Base-by-base conservation (phyloP, 1,140 invertebrate species). In the Ceratosolen fusciceps region DNA sequence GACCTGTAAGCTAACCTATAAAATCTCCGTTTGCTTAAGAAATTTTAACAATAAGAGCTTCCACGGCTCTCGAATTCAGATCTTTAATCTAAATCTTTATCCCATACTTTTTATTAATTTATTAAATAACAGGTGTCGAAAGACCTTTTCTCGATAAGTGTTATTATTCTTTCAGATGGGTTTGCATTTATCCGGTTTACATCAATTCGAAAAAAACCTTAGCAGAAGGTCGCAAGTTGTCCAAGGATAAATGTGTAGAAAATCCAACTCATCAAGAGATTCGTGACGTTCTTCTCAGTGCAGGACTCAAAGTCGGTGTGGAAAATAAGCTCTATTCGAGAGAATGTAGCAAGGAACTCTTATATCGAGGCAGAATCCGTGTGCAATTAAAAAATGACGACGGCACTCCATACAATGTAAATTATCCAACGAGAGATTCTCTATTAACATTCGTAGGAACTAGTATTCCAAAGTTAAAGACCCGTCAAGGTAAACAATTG, bases 111-210 rank as follows among this genome's bases (percentile, higher is more conserved):
- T 7, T 43, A 43, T 7, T 43, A 7, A 43, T 12, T 12, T 43
- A 43, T 43, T 43, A 43, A 43, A 43, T 43, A 5, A 43, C n/a
- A 43, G 12, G 5, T 43, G 5, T 43, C 39, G 39, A 43, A 7
- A 58, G 24, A 26, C 1, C 9, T 49, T 9, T 21, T 52, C 0
- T 19, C 54, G 9, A 52, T 54, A 2, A 9, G 54, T 29, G 58
- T 78, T 85, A 86, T 83, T 90, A 90, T 21, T 86, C 34, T 62
- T n/a, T n/a, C n/a, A 97, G 98, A 85, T 99, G 98, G 98, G 93
- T 99, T 75, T 98, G 96, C 84, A 95, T 99, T 76, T 99, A 99
- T 91, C 98, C 98, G 56, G 94, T 96, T 0, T 99, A 99, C 84
- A 92, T 99, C 29, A 99, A 99, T 86, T 97, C 94, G 82, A 98